These are phyloP conservation scores for Rhingia rostrata DNA, from an alignment of 2,888 invertebrate genomes.

Conservation along the genomic window DNA sequence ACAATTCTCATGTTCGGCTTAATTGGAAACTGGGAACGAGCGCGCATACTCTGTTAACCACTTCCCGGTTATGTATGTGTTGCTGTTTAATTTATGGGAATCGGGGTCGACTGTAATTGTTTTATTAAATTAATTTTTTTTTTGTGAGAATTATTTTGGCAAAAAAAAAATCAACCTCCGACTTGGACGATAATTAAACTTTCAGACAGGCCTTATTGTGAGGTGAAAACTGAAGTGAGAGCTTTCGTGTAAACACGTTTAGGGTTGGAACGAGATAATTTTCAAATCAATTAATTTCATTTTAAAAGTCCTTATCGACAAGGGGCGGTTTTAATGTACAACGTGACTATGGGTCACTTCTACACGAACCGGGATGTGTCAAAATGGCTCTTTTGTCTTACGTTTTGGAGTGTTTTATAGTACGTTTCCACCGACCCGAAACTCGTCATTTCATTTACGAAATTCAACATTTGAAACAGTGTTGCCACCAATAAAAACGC, in stretches of 20 bases:
- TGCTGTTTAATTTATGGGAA: slow-evolving; percentile 35
- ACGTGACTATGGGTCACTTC: too few relatives aligned
- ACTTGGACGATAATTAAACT: background rate
- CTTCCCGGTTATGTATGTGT: slow-evolving; percentile 30
- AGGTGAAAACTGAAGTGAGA: slow-evolving; percentile 13
- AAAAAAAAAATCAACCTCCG: background rate
- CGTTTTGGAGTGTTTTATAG: too few relatives aligned
- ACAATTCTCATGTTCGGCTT: slow-evolving; percentile 43
- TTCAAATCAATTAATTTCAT: background rate
- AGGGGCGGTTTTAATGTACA: too few relatives aligned
- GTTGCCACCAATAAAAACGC: too few relatives aligned
- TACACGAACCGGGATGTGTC: too few relatives aligned
- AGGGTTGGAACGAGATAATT: background rate
- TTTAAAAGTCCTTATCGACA: too few relatives aligned
- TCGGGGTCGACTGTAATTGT: slow-evolving; percentile 50
- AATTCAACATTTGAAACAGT: too few relatives aligned
- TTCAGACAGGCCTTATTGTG: background rate
- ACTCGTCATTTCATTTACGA: too few relatives aligned
- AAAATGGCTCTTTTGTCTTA: too few relatives aligned
- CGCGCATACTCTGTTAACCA: slow-evolving; percentile 1
- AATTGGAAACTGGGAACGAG: slow-evolving; percentile 48
- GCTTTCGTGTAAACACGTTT: slow-evolving; percentile 2
- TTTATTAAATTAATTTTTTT: slow-evolving; percentile 46
- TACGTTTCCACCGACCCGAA: too few relatives aligned
- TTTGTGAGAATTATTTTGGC: background rate